Conservation (phyloP, 2,113 vertebrate genomes). For the Psephotus haematonotus region DNA sequence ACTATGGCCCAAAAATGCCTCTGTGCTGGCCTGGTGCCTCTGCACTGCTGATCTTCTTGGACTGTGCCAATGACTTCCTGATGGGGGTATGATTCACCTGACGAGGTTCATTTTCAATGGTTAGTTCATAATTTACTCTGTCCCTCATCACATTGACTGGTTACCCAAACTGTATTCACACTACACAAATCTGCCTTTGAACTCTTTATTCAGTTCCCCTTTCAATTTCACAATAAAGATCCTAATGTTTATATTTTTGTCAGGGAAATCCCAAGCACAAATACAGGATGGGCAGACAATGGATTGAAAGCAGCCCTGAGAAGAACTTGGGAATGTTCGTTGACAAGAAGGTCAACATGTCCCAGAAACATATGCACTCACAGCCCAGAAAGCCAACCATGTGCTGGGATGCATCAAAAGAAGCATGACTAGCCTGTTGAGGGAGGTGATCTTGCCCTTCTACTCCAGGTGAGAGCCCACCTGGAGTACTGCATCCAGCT, state of each 20-base stretch:
- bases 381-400: background rate
- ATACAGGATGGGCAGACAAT: background rate
- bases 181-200: background rate
- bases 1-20: background rate
- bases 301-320: background rate
- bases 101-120: slow-evolving; percentile 21
- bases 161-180: background rate
- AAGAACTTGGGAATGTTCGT: background rate
- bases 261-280: background rate
- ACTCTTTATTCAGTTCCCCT: background rate
- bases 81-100: slow-evolving; percentile 34
- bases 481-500: background rate
- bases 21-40: background rate
- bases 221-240: background rate
- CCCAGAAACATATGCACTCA: background rate
- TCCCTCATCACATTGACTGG: background rate
- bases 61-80: background rate
- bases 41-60: background rate
- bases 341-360: background rate
- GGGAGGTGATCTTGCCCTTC: background rate
- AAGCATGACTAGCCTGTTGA: background rate
- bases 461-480: background rate
- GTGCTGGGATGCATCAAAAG: background rate
- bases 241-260: background rate
- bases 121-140: slow-evolving; percentile 26